These are phyloP conservation scores for Bombyx mandarina DNA, from an alignment of 1,140 invertebrate species.

Conservation along the genomic window DNA sequence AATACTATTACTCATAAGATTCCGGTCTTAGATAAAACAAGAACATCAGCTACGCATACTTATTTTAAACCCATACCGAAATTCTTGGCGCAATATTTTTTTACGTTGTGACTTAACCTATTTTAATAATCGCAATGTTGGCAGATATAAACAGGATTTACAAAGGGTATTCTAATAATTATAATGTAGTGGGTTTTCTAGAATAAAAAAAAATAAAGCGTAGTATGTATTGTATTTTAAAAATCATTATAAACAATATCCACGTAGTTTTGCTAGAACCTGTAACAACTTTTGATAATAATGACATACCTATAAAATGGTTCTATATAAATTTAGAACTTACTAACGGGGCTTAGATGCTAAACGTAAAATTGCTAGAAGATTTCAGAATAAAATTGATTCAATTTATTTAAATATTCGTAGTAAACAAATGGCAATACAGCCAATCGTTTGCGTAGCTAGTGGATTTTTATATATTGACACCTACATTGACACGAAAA, in stretches of 20 bases:
- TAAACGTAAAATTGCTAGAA: conserved; percentile 50
- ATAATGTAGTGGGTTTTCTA: conserved; percentile 48
- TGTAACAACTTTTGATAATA: conserved; percentile 48
- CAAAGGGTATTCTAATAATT: conserved; percentile 35
- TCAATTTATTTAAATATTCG: no score
- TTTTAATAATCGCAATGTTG: conserved; percentile 25
- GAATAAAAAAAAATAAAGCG: conserved; percentile 30
- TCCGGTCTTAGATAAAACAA: no score
- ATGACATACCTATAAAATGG: conserved; percentile 42
- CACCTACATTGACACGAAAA: conserved; percentile 20
- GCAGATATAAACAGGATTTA: conserved; percentile 49
- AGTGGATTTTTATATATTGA: conserved; percentile 26
- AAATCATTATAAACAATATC: conserved; percentile 18
- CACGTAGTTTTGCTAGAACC: conserved; percentile 59
- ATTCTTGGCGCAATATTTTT: background rate
- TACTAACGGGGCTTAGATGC: conserved; percentile 68
- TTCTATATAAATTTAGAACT: conserved; percentile 38
- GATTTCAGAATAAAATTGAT: no score
- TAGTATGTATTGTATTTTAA: conserved; percentile 42
- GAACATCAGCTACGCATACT: no score
- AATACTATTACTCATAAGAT: no score
- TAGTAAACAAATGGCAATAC: conserved; percentile 18
- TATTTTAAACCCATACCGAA: no score
- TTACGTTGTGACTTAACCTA: conserved; percentile 7
- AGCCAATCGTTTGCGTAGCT: conserved; percentile 25